Percentiles rank a stretch among this genome's conserved stretches.
phyloP scores from a whole-genome alignment of 2,113 vertebrate species.

The Heterotis niloticus region DNA sequence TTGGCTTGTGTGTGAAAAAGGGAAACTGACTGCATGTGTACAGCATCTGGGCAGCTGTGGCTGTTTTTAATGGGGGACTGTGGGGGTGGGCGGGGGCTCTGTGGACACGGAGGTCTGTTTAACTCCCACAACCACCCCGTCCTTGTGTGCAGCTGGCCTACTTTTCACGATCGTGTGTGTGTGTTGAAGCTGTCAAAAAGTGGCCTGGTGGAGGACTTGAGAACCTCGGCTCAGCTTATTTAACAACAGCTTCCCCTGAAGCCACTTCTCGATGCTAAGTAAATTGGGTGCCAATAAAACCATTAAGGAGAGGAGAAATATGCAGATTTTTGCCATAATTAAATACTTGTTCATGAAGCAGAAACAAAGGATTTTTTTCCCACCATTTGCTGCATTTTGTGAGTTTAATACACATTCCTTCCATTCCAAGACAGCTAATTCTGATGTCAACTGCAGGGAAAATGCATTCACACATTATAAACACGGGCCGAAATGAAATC shows the following conservation, averaged over 20 bases:
- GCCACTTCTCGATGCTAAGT: neutral
- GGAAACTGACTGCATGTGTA: constrained; percentile 60
- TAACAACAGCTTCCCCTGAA: neutral
- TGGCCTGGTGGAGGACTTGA: neutral
- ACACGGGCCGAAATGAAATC: constrained; percentile 33
- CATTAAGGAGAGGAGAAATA: too few relatives aligned
- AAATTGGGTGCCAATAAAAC: too few relatives aligned
- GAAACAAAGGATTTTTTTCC: too few relatives aligned
- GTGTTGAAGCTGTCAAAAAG: neutral
- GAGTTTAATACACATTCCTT: neutral
- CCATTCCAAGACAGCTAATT: neutral
- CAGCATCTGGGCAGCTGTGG: constrained; percentile 57
- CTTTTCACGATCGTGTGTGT: neutral
- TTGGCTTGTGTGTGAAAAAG: constrained; percentile 43
- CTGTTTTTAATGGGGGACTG: constrained; percentile 45
- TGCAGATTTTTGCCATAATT: too few relatives aligned
- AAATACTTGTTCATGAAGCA: too few relatives aligned
- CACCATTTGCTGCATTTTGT: neutral
- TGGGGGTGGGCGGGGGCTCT: constrained; percentile 19
- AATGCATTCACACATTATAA: neutral
- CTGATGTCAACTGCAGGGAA: neutral
- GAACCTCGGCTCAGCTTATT: neutral
- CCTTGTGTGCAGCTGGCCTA: neutral
- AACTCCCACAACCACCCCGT: constrained; percentile 29
- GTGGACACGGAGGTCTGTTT: constrained; percentile 34